Percentiles rank a stretch among this genome's conserved stretches.
Conservation (phyloP, 2,888 invertebrate genomes). For the Melinaea menophilus region DNA sequence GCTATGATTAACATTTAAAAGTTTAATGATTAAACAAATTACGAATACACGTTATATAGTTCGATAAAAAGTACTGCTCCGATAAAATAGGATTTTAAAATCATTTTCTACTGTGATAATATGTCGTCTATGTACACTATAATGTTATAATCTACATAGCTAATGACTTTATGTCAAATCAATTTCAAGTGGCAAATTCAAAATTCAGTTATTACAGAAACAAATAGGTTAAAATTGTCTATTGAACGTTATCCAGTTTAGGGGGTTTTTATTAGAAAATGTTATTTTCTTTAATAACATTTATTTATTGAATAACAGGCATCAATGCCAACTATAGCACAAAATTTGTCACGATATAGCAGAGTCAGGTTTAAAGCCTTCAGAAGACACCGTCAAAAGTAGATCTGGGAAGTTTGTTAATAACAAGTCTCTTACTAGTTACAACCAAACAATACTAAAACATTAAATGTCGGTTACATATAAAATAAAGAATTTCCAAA, state of each 20-base stretch:
- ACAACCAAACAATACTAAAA: conserved; percentile 28
- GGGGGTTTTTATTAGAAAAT: too few relatives aligned
- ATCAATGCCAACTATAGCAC: conserved; percentile 52
- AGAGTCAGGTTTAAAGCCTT: conserved; percentile 40
- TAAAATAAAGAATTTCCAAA: conserved; percentile 46
- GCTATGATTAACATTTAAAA: too few relatives aligned
- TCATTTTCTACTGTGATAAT: too few relatives aligned
- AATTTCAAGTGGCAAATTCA: conserved; percentile 16
- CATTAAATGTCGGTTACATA: conserved; percentile 37
- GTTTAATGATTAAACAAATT: too few relatives aligned
- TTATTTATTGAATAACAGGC: neutral
- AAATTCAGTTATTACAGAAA: conserved; percentile 3
- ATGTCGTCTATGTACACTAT: too few relatives aligned
- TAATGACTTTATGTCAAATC: neutral
- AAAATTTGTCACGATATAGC: conserved; percentile 55
- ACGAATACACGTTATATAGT: too few relatives aligned
- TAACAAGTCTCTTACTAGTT: conserved; percentile 20
- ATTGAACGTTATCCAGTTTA: too few relatives aligned
- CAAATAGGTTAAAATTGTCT: neutral
- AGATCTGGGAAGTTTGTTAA: conserved; percentile 19
- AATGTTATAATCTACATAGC: too few relatives aligned
- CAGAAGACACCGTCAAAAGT: conserved; percentile 25
- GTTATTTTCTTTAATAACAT: too few relatives aligned
- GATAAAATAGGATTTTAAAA: too few relatives aligned
- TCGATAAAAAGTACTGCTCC: too few relatives aligned